These are phyloP conservation scores for Sandelia bainsii DNA, from an alignment of 2,797 vertebrate species.

Conservation along the genomic window DNA sequence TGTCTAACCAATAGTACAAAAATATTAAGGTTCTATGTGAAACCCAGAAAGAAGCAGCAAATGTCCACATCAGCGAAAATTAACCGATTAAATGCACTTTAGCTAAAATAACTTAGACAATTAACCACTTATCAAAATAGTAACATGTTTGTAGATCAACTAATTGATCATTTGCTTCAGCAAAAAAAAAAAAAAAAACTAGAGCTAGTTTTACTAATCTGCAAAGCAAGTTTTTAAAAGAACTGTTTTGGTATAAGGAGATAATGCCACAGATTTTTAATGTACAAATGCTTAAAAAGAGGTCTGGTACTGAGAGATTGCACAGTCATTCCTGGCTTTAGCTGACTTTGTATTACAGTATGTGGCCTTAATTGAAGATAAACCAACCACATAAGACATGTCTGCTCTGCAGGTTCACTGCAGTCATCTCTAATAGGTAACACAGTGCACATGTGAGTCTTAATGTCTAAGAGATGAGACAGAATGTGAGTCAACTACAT, in stretches of 20 bases:
- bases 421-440: constrained; percentile 23
- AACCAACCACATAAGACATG: constrained; percentile 15
- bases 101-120: background rate
- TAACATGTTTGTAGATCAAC: background rate
- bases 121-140: background rate
- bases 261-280: constrained; percentile 21
- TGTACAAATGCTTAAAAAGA: constrained; percentile 5
- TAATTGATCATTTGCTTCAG: background rate
- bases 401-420: constrained; percentile 37
- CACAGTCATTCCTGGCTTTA: constrained; percentile 5
- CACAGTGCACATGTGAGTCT: constrained; percentile 16
- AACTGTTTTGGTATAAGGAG: constrained; percentile 13
- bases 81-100: background rate
- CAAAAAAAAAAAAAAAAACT: background rate
- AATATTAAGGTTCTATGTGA: background rate
- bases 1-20: background rate
- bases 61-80: background rate
- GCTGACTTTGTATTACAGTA: constrained; percentile 22
- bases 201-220: background rate
- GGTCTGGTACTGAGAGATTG: constrained; percentile 2
- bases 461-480: constrained; percentile 8
- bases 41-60: background rate
- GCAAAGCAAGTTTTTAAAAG: background rate
- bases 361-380: background rate
- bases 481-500: constrained; percentile 11